phyloP scores from a whole-genome alignment of 2,113 vertebrate species.

The Camelus bactrianus region DNA sequence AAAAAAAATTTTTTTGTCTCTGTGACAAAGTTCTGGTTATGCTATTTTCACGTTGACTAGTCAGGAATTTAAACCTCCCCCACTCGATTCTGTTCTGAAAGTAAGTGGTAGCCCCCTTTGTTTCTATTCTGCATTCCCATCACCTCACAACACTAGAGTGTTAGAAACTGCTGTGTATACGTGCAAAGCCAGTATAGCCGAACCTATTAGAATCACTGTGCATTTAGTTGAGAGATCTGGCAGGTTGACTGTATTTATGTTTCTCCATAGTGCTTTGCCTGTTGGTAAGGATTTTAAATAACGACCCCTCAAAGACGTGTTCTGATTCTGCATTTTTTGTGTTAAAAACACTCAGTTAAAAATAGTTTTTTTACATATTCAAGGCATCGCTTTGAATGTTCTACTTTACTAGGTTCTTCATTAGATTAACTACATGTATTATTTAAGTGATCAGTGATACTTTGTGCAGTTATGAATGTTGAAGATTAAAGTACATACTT shows the following conservation, averaged over 20 bases:
- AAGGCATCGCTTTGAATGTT: background rate
- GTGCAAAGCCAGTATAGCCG: background rate
- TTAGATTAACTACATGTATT: conserved; percentile 74
- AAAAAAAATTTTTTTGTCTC: conserved; percentile 22
- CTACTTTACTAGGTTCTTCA: conserved; percentile 19
- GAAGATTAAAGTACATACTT: conserved; percentile 77
- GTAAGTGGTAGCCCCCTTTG: background rate
- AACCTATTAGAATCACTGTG: background rate
- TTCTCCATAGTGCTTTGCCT: conserved; percentile 20
- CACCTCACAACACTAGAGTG: background rate
- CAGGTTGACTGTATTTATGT: background rate
- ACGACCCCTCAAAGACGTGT: background rate
- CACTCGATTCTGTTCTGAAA: background rate
- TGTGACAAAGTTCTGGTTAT: conserved; percentile 48
- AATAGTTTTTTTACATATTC: background rate
- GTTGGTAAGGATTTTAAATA: conserved; percentile 12
- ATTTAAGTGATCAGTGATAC: conserved; percentile 74
- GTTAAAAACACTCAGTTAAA: background rate
- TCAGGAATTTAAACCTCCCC: background rate
- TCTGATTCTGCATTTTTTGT: background rate
- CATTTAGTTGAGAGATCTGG: background rate
- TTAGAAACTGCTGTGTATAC: background rate
- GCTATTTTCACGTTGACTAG: conserved; percentile 39
- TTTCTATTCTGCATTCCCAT: background rate
- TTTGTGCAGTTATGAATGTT: conserved; percentile 68